Evolutionary conservation across 1,140 invertebrate species (phyloP).

Genomic region (Caenorhabditis latens): DNA sequence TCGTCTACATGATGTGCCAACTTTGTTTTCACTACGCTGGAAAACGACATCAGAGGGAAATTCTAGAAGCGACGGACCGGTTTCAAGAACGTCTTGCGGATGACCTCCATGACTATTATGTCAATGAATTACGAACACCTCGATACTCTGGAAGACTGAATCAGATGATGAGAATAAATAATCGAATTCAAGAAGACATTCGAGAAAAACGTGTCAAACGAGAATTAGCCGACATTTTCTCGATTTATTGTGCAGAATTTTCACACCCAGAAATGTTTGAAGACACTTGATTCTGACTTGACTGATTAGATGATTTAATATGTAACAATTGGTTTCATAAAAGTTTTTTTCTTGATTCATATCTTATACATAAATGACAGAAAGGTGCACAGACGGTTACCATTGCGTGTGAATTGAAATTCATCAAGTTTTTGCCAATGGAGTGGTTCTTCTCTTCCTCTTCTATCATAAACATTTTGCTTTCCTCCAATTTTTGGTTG

Average conservation of each 20-base stretch:
- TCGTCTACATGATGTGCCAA: slow-evolving; percentile 39
- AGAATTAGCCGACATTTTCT: not conserved
- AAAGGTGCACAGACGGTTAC: too few relatives aligned
- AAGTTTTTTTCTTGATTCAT: too few relatives aligned
- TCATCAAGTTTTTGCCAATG: too few relatives aligned
- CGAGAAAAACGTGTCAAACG: not conserved
- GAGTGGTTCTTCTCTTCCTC: too few relatives aligned
- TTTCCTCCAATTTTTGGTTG: too few relatives aligned
- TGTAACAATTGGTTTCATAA: too few relatives aligned
- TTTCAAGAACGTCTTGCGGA: slow-evolving; percentile 15
- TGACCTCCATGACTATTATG: slow-evolving; percentile 49
- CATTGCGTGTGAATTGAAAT: too few relatives aligned
- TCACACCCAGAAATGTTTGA: slow-evolving; percentile 3
- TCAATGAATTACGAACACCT: not conserved
- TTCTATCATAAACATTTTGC: too few relatives aligned
- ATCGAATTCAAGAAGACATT: not conserved
- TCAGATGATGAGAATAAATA: slow-evolving; percentile 3
- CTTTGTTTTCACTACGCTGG: slow-evolving; percentile 47
- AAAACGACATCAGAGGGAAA: not conserved
- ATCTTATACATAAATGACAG: too few relatives aligned
- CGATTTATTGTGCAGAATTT: not conserved
- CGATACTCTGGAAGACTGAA: not conserved
- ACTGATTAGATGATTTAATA: too few relatives aligned
- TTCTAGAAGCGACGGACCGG: not conserved
- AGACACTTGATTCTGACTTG: not conserved